Conservation (phyloP, 2,888 invertebrate genomes). For the Synanthedon vespiformis region DNA sequence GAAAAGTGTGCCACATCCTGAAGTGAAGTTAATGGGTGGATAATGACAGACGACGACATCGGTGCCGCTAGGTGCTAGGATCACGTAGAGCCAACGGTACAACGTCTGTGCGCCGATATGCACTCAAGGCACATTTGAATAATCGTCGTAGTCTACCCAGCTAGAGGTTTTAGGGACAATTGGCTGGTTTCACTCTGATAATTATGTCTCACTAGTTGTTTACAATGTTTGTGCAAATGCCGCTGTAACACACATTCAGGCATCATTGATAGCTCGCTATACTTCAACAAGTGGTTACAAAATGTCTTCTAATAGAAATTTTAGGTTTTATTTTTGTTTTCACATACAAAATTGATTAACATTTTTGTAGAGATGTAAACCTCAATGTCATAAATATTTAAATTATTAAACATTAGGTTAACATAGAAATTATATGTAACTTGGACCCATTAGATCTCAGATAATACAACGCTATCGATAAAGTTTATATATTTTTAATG, state of each 20-base stretch:
- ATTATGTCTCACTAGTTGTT: constrained; percentile 8
- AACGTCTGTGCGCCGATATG: constrained; percentile 16
- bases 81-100: constrained; percentile 60
- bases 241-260: not conserved
- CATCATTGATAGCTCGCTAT: not conserved
- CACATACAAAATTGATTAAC: too few species aligned
- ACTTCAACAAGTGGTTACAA: not conserved
- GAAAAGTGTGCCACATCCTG: constrained; percentile 54
- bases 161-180: constrained; percentile 21
- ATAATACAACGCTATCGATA: too few species aligned
- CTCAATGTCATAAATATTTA: too few species aligned
- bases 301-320: not conserved
- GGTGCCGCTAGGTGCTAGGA: constrained; percentile 44
- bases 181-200: constrained; percentile 14
- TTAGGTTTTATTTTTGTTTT: not conserved
- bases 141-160: constrained; percentile 25
- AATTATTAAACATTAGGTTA: too few species aligned
- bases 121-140: constrained; percentile 48
- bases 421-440: too few species aligned
- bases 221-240: constrained; percentile 16
- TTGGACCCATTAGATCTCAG: too few species aligned
- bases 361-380: too few species aligned
- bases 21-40: constrained; percentile 40
- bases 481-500: too few species aligned
- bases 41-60: constrained; percentile 35